Conservation (phyloP, 2,888 invertebrate species). For the Amphipyra berbera region DNA sequence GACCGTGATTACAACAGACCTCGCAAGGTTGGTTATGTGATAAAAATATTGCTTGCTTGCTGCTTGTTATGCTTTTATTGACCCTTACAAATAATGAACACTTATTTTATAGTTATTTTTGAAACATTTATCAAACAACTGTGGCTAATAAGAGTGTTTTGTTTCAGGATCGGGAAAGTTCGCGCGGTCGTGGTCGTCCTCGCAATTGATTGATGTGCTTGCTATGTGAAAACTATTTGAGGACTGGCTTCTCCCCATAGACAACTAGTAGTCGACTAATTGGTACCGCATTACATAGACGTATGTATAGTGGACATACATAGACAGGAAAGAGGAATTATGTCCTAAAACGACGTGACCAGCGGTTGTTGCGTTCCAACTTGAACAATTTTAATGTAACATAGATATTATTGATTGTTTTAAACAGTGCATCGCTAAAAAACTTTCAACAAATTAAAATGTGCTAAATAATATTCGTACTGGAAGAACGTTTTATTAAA, state of each 20-base stretch:
- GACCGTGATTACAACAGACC: conserved; percentile 83
- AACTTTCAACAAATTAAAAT: conserved; percentile 89
- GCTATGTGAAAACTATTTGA: conserved; percentile 77
- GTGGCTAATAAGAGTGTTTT: conserved; percentile 31
- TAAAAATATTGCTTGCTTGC: conserved; percentile 12
- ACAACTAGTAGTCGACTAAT: conserved; percentile 86
- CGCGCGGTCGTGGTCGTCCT: conserved; percentile 85
- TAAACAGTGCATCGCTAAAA: conserved; percentile 88
- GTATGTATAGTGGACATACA: conserved; percentile 72
- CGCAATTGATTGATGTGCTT: conserved; percentile 79
- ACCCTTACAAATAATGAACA: neutral
- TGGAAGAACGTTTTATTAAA: conserved; percentile 86
- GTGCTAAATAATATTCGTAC: conserved; percentile 88
- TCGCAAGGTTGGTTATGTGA: conserved; percentile 75
- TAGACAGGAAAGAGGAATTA: conserved; percentile 70
- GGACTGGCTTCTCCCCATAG: conserved; percentile 90
- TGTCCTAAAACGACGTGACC: conserved; percentile 71
- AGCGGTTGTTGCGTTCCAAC: conserved; percentile 78
- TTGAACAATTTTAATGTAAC: conserved; percentile 85
- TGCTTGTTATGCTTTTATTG: neutral
- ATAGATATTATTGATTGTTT: conserved; percentile 86
- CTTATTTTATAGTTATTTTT: neutral
- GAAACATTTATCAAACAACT: conserved; percentile 1
- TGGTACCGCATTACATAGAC: conserved; percentile 83
- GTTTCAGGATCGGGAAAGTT: conserved; percentile 85